These are phyloP conservation scores for Tholera decimalis DNA, from an alignment of 2,888 invertebrate species.

Conservation along the genomic window DNA sequence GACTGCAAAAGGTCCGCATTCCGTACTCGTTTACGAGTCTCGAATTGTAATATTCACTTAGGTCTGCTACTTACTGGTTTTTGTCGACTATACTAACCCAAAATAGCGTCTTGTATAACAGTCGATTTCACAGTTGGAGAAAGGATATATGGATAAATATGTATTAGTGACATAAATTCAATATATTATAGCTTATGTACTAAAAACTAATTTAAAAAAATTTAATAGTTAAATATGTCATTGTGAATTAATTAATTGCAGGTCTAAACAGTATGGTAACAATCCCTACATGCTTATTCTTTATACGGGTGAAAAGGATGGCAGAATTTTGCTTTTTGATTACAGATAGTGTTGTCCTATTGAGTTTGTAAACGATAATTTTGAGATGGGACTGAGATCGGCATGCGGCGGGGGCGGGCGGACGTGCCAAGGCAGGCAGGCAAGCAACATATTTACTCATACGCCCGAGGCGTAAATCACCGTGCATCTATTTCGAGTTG, in stretches of 20 bases:
- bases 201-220: conserved; percentile 14
- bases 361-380: conserved; percentile 66
- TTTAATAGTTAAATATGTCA: not conserved
- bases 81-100: conserved; percentile 34
- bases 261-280: conserved; percentile 23
- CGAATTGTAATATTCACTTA: conserved; percentile 50
- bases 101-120: conserved; percentile 39
- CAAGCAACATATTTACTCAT: conserved; percentile 90
- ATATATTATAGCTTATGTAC: not conserved
- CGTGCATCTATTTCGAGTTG: conserved; percentile 90
- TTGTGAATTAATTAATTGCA: conserved; percentile 34
- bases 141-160: conserved; percentile 24
- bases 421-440: conserved; percentile 90
- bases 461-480: conserved; percentile 90
- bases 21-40: conserved; percentile 52
- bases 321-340: conserved; percentile 37
- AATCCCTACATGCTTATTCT: conserved; percentile 25
- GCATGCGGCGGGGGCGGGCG: conserved; percentile 85
- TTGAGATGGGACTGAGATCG: conserved; percentile 76
- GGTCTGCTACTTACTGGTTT: conserved; percentile 37
- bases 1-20: conserved; percentile 59
- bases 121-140: conserved; percentile 45
- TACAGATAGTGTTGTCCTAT: conserved; percentile 35
- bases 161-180: conserved; percentile 10
- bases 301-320: conserved; percentile 15